Evolutionary conservation across 2,888 invertebrate genomes (phyloP).

Genomic region (Elegia similella): DNA sequence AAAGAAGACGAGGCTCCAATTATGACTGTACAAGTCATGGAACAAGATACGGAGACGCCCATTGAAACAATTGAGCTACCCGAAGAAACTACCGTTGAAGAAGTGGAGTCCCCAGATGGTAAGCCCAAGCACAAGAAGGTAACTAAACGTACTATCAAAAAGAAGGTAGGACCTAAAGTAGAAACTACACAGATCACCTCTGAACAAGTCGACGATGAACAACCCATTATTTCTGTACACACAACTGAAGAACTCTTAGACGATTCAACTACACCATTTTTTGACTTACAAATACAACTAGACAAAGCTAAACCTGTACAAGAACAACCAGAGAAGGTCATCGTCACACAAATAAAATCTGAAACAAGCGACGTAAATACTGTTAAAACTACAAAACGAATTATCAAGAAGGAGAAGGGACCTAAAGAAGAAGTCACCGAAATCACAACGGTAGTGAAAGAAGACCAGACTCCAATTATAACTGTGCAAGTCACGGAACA

Average conservation of each 20-base stretch:
- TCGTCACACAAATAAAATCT: slow-evolving; percentile 39
- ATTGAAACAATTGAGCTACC: slow-evolving; percentile 43
- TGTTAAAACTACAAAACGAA: slow-evolving; percentile 19
- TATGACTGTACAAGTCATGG: slow-evolving; percentile 46
- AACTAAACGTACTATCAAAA: slow-evolving; percentile 41
- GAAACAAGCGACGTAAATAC: slow-evolving; percentile 29
- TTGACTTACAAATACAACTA: slow-evolving; percentile 19
- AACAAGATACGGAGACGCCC: slow-evolving; percentile 48
- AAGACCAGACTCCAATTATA: slow-evolving; percentile 51
- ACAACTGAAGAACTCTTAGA: slow-evolving; percentile 38
- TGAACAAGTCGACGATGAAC: slow-evolving; percentile 29
- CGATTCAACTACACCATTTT: slow-evolving; percentile 27
- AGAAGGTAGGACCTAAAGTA: slow-evolving; percentile 38
- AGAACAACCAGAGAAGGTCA: slow-evolving; percentile 53
- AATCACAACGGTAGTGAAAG: slow-evolving; percentile 54
- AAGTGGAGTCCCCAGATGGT: slow-evolving; percentile 42
- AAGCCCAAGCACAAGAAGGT: slow-evolving; percentile 41
- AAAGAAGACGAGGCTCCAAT: slow-evolving; percentile 55
- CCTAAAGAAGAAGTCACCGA: slow-evolving; percentile 32
- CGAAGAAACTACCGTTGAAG: slow-evolving; percentile 45
- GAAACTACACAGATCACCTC: too few species aligned
- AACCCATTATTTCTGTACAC: slow-evolving; percentile 42
- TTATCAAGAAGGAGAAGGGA: slow-evolving; percentile 41
- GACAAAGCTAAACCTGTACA: slow-evolving; percentile 25
- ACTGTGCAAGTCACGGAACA: slow-evolving; percentile 47